Percentiles rank a stretch among this genome's conserved stretches.
These are phyloP conservation scores for Microchirus variegatus DNA, from an alignment of 2,797 vertebrate genomes.

Conservation along the genomic window DNA sequence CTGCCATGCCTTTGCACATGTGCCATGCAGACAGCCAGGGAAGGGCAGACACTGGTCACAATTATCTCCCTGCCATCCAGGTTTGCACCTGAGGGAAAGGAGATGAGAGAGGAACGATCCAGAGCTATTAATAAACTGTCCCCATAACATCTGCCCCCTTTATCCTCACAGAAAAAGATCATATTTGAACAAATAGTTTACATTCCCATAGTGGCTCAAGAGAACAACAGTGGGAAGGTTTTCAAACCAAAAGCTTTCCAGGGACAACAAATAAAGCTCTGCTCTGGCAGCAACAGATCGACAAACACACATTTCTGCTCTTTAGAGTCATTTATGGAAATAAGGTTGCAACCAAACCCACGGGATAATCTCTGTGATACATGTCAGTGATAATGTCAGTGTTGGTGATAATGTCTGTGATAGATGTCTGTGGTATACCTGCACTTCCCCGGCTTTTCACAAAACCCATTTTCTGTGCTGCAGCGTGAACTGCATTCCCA, in stretches of 20 bases:
- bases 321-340: conserved; percentile 31
- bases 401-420: too few species aligned
- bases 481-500: conserved; percentile 86
- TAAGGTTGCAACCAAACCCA: conserved; percentile 5
- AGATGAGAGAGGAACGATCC: conserved; percentile 7
- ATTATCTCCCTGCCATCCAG: conserved; percentile 90
- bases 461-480: conserved; percentile 87
- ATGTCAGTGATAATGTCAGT: too few species aligned
- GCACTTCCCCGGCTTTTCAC: conserved; percentile 89
- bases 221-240: conserved; percentile 1
- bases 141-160: neutral
- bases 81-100: conserved; percentile 85
- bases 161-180: neutral
- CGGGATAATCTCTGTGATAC: conserved; percentile 18
- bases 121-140: conserved; percentile 44
- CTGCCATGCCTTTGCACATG: conserved; percentile 90
- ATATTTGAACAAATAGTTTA: too few species aligned
- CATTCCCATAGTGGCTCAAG: neutral
- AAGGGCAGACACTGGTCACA: conserved; percentile 88
- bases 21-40: conserved; percentile 88
- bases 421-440: conserved; percentile 78
- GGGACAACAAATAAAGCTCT: conserved; percentile 37
- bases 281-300: conserved; percentile 21
- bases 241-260: conserved; percentile 13
- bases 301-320: conserved; percentile 19